Percentiles rank a stretch among this genome's conserved stretches.
Conservation (phyloP, 2,888 invertebrate species). For the Drepanosiphum platanoidis region DNA sequence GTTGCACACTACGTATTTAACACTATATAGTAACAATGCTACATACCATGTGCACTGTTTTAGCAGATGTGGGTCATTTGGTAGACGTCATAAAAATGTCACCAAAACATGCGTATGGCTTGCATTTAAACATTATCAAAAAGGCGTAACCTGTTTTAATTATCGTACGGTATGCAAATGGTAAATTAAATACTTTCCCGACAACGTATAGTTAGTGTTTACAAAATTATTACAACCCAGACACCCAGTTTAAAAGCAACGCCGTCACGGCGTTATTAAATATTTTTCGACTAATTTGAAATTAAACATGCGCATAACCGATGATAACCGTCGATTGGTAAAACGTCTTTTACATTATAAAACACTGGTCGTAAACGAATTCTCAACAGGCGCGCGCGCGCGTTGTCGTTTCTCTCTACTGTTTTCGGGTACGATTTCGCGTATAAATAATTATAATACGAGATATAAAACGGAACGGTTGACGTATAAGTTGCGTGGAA, state of each 20-base stretch:
- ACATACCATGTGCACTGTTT: neutral
- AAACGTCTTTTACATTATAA: too few species aligned
- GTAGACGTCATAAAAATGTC: slow-evolving; percentile 21
- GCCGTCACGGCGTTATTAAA: too few species aligned
- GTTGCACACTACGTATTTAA: neutral
- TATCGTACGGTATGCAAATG: neutral
- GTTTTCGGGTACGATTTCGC: too few species aligned
- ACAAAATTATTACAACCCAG: too few species aligned
- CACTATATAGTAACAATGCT: slow-evolving; percentile 14
- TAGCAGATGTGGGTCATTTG: slow-evolving; percentile 26
- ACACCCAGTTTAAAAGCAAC: too few species aligned
- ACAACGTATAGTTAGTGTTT: neutral
- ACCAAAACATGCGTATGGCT: slow-evolving; percentile 28
- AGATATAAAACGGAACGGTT: neutral
- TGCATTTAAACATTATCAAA: slow-evolving; percentile 35
- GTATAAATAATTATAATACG: too few species aligned
- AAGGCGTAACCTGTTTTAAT: neutral
- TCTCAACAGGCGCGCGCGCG: too few species aligned
- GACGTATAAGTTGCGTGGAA: neutral
- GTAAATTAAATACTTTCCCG: neutral
- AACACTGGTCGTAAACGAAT: too few species aligned
- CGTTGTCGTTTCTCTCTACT: too few species aligned
- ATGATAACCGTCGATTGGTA: too few species aligned
- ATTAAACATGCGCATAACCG: too few species aligned
- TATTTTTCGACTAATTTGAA: too few species aligned